phyloP scores from a whole-genome alignment of 2,888 invertebrate species.

The Tanytarsus gracilentus region DNA sequence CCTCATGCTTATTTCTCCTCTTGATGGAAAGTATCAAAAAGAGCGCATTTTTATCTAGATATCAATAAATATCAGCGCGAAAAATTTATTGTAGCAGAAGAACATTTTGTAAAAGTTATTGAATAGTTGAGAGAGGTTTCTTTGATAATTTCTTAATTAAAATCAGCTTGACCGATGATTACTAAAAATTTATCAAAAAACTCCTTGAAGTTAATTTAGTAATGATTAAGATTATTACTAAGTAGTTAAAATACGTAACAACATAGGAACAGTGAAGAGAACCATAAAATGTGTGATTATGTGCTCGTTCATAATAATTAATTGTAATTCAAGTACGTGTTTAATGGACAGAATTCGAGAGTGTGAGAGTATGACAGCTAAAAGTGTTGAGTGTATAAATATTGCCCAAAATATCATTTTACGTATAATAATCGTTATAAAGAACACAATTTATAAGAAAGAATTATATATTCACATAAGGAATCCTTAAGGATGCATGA shows the following conservation, averaged over 20 bases:
- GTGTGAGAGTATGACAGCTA: background rate
- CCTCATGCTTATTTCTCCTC: too few species aligned
- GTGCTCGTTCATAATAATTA: background rate
- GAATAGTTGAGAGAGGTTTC: too few species aligned
- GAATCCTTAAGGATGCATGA: background rate
- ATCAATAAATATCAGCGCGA: too few species aligned
- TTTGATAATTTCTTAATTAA: too few species aligned
- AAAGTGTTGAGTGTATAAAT: background rate
- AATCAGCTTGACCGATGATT: too few species aligned
- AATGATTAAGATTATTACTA: background rate
- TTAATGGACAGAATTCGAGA: constrained; percentile 4
- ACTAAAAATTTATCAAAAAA: too few species aligned
- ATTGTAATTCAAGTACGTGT: background rate
- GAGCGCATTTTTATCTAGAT: too few species aligned
- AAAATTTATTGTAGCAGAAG: too few species aligned
- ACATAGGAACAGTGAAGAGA: constrained; percentile 8
- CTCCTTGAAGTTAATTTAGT: background rate
- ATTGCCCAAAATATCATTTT: background rate
- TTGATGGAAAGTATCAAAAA: too few species aligned
- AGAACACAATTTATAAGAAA: constrained; percentile 10
- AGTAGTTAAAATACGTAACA: background rate
- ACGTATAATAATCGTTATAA: background rate
- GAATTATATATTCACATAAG: background rate
- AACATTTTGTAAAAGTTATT: too few species aligned
- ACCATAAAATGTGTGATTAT: background rate